A percentile compares a stretch with the other conserved stretches of the same genome.
These are phyloP conservation scores for Cheilosia soror DNA, from an alignment of 2,888 invertebrate species.

Conservation along the genomic window DNA sequence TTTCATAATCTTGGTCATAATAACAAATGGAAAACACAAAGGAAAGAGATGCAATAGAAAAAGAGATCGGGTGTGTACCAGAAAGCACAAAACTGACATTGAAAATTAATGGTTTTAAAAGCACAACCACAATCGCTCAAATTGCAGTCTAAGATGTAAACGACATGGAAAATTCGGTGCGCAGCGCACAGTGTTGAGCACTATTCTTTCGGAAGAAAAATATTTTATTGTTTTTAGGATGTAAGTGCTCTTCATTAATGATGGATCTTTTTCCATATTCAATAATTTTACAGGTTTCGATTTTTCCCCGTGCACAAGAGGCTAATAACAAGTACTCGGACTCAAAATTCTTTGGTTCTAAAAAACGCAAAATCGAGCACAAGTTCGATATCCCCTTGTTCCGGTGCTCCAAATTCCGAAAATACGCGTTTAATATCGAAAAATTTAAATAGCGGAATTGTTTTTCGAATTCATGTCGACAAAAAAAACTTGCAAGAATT, in stretches of 20 bases:
- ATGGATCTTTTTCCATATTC: background rate
- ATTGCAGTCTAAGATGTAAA: background rate
- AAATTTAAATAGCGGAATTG: too few species aligned
- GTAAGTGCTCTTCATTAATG: background rate
- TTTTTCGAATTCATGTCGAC: too few species aligned
- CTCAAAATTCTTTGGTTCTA: slow-evolving; percentile 6
- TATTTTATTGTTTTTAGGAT: background rate
- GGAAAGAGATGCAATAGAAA: background rate
- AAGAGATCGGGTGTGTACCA: slow-evolving; percentile 7
- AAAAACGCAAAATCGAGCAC: background rate
- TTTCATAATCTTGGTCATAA: too few species aligned
- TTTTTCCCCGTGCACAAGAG: background rate
- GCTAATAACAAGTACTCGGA: background rate
- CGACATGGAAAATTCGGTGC: background rate
- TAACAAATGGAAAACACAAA: background rate
- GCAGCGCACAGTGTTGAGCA: slow-evolving; percentile 4
- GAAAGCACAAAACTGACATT: slow-evolving; percentile 1
- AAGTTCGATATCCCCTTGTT: background rate
- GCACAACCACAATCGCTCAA: slow-evolving; percentile 6
- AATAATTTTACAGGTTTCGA: background rate
- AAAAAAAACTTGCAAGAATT: too few species aligned
- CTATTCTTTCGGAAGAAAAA: slow-evolving; percentile 4
- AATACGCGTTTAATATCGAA: background rate
- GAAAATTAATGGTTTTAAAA: slow-evolving; percentile 5
- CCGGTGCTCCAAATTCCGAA: background rate